Evolutionary conservation across 2,888 invertebrate genomes (phyloP), one percentile per base, ranked within the genome.

Genomic region (Agriotes lineatus): DNA sequence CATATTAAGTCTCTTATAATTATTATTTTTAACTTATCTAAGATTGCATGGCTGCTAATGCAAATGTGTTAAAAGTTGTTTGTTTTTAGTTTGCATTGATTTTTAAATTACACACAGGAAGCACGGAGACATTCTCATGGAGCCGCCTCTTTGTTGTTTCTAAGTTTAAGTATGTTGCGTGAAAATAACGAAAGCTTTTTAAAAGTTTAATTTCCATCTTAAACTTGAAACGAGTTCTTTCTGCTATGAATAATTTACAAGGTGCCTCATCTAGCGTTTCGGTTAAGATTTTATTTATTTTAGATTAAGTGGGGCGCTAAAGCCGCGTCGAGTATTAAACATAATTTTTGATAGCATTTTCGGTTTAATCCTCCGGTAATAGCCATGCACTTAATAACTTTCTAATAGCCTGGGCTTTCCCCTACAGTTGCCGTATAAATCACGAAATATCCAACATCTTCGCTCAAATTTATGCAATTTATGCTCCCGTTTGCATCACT

Each of bases 131-230:
- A 42, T 42, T 42, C 52, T 9, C 52, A 30, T 30, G 33, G 30
- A 14, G 16, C 10, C 14, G 52, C 52, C 35, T 14, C 48, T 19
- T 33, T 52, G 52, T 52, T 52, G 30, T 52, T 33, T 35, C 16
- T 52, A 52, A 52, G 52, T 52, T 52, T 52, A 52, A 52, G 52
- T 52, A 52, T 52, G 52, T 52, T 52, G 52, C 52, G 52, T 52
- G 48, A 52, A 52, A 52, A 33, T 22, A 52, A 52, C 16, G 33
- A 52, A 52, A 52, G 52, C 52, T 52, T 33, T 52, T 52, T 52
- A 52, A 52, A 52, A 52, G 52, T 52, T 52, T 52, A 52, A 52
- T 52, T 52, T 52, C 35, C 52, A 52, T 52, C 52, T 52, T 48
- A 52, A 52, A 52, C 52, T 52, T 52, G 52, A 52, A 52, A 52